phyloP scores from a whole-genome alignment of 2,797 vertebrate genomes.

The Sebastes trivittatus region DNA sequence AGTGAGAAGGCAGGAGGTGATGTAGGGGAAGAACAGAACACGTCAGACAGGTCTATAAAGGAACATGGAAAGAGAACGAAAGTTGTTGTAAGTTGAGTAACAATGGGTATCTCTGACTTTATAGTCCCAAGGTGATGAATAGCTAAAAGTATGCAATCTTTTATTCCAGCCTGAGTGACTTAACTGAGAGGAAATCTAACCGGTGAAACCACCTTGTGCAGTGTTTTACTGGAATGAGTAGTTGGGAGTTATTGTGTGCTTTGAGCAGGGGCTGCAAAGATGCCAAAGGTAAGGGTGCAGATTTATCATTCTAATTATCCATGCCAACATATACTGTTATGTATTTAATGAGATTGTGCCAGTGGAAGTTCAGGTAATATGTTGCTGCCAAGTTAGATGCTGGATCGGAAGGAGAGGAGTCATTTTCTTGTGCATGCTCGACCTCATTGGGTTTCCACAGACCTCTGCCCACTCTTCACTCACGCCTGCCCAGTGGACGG shows the following conservation, averaged over 20 bases:
- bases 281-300: conserved; percentile 37
- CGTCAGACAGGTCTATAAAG: not conserved
- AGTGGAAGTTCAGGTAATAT: conserved; percentile 21
- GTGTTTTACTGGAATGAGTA: not conserved
- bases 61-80: not conserved
- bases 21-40: not conserved
- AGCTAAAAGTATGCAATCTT: not conserved
- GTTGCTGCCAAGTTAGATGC: conserved; percentile 13
- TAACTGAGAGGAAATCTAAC: not conserved
- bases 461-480: conserved; percentile 9
- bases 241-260: not conserved
- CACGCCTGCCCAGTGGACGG: conserved; percentile 10
- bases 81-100: conserved; percentile 24
- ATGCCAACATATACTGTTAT: conserved; percentile 26
- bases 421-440: not conserved
- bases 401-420: not conserved
- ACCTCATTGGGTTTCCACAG: conserved; percentile 63
- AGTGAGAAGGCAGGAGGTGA: conserved; percentile 2
- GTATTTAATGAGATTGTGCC: conserved; percentile 36
- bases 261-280: conserved; percentile 11
- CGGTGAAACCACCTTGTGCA: not conserved
- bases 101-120: not conserved
- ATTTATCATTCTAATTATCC: not conserved
- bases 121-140: not conserved
- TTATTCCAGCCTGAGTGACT: not conserved